Conservation (phyloP, 2,797 vertebrate genomes). For the Bovichtus diacanthus region DNA sequence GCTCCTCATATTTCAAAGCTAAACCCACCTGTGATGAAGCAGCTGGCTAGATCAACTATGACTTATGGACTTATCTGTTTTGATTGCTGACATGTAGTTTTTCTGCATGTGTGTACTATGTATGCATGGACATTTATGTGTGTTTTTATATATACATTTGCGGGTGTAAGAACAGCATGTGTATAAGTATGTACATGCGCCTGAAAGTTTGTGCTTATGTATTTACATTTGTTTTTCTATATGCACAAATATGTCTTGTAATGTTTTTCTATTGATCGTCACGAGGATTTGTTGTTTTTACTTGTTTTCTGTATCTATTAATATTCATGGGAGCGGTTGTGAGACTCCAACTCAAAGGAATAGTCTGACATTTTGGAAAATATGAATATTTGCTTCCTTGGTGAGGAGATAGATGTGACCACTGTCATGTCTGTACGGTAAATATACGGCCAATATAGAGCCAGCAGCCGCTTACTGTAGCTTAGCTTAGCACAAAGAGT, state of each 20-base stretch:
- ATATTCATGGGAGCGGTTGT: background rate
- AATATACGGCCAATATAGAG: too few relatives aligned
- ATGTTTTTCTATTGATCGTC: background rate
- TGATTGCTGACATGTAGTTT: conserved; percentile 13
- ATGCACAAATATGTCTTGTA: background rate
- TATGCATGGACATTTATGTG: conserved; percentile 28
- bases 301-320: background rate
- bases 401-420: background rate
- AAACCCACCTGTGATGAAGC: background rate
- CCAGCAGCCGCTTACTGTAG: too few relatives aligned
- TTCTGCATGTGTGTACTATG: conserved; percentile 33
- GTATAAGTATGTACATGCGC: conserved; percentile 29
- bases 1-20: background rate
- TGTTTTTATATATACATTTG: conserved; percentile 11
- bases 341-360: background rate
- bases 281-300: background rate
- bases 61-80: conserved; percentile 5
- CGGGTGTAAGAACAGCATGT: background rate
- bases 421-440: background rate
- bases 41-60: conserved; percentile 60
- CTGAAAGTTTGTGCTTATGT: background rate
- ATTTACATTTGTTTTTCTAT: conserved; percentile 5
- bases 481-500: too few relatives aligned
- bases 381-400: background rate
- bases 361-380: conserved; percentile 8